Percentiles rank a stretch among this genome's conserved stretches.
phyloP scores from a whole-genome alignment of 2,113 vertebrate species.

The Poeciliopsis retropinna region DNA sequence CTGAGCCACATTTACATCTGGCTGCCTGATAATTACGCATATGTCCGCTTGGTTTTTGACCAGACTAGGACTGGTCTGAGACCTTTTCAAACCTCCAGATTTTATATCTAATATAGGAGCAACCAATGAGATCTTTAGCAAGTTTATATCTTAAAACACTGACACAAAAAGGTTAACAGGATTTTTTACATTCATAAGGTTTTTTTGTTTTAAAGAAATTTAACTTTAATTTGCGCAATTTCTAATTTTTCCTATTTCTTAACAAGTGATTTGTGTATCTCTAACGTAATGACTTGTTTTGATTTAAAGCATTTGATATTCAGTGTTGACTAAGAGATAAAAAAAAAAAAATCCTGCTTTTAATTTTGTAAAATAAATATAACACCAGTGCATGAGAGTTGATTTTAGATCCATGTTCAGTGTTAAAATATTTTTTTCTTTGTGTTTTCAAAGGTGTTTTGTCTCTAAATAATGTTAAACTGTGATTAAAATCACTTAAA shows the following conservation, averaged over 20 bases:
- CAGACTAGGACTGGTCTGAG: conserved; percentile 10
- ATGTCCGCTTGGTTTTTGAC: background rate
- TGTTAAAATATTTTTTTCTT: background rate
- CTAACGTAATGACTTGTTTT: background rate
- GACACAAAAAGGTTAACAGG: background rate
- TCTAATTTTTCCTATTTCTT: background rate
- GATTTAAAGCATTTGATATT: background rate
- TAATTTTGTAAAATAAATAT: background rate
- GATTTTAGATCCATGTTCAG: background rate
- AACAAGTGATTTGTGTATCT: background rate
- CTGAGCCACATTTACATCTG: conserved; percentile 22
- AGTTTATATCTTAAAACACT: no score
- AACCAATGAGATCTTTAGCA: background rate
- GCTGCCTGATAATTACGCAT: conserved; percentile 10
- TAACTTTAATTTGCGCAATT: background rate
- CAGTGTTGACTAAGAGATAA: conserved; percentile 11
- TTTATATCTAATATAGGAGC: conserved; percentile 22
- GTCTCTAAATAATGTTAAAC: conserved; percentile 6
- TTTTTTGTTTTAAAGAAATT: background rate
- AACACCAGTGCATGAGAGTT: background rate
- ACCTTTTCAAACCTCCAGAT: conserved; percentile 32
- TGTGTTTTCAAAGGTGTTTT: background rate
- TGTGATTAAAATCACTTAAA: conserved; percentile 37
- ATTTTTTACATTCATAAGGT: background rate
- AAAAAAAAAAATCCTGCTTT: background rate